phyloP scores from a whole-genome alignment of 2,888 invertebrate species.

The Helleia helle region DNA sequence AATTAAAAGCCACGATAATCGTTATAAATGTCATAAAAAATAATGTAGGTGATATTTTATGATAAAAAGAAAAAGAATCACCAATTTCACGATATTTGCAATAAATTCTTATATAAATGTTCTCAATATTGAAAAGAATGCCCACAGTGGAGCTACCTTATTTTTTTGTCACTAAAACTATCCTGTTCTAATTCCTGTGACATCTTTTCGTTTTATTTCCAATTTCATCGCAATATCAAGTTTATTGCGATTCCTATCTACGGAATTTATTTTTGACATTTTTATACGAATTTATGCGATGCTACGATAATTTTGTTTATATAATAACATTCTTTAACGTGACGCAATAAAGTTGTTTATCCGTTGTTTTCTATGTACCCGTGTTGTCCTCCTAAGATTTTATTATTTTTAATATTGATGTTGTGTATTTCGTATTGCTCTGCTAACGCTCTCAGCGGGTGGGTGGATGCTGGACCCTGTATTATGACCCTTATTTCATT shows the following conservation, averaged over 20 bases:
- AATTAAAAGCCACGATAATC: too few species aligned
- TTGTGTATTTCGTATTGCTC: slow-evolving; percentile 64
- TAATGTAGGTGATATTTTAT: too few species aligned
- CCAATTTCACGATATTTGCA: too few species aligned
- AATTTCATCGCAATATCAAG: slow-evolving; percentile 69
- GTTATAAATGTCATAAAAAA: too few species aligned
- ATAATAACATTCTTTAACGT: slow-evolving; percentile 19
- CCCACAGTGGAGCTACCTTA: too few species aligned
- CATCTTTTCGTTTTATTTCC: slow-evolving; percentile 18
- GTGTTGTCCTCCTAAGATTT: slow-evolving; percentile 66
- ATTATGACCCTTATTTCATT: slow-evolving; percentile 28
- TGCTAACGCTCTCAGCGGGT: slow-evolving; percentile 68
- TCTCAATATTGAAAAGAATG: too few species aligned
- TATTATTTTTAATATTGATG: slow-evolving; percentile 69
- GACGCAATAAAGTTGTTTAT: slow-evolving; percentile 23
- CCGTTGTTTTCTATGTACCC: slow-evolving; percentile 25
- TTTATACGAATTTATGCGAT: slow-evolving; percentile 71
- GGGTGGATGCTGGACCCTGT: slow-evolving; percentile 28
- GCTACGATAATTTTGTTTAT: slow-evolving; percentile 34
- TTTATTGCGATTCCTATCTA: slow-evolving; percentile 71
- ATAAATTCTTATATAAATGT: too few species aligned
- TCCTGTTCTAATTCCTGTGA: neutral
- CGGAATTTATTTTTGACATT: slow-evolving; percentile 70
- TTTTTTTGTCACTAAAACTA: too few species aligned
- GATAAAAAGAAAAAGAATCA: too few species aligned